phyloP scores from a whole-genome alignment of 2,797 vertebrate species.

The Muscicapa striata region DNA sequence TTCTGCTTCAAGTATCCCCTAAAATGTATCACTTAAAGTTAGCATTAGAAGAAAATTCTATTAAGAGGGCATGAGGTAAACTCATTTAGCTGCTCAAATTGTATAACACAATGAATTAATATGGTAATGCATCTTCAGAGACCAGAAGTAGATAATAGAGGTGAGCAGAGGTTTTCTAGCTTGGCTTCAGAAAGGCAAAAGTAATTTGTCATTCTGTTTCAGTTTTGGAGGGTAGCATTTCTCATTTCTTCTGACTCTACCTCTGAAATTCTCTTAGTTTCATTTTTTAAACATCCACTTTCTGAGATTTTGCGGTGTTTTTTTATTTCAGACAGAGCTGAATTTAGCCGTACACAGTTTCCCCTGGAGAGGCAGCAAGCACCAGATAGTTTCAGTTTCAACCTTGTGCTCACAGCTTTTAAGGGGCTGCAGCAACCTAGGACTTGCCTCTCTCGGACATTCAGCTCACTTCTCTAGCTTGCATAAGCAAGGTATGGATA shows the following conservation, averaged over 20 bases:
- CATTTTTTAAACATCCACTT: not conserved
- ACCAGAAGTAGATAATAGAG: conserved; percentile 79
- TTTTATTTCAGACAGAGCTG: not conserved
- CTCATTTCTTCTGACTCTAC: conserved; percentile 68
- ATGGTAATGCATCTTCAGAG: conserved; percentile 81
- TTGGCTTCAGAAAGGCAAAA: conserved; percentile 75
- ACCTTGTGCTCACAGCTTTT: not conserved
- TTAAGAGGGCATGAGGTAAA: conserved; percentile 79
- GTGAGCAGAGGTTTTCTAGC: conserved; percentile 76
- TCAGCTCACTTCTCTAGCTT: not conserved
- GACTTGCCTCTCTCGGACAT: not conserved
- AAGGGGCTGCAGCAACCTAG: not conserved
- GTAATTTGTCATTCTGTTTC: conserved; percentile 80
- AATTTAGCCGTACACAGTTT: not conserved
- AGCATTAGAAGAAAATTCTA: conserved; percentile 78
- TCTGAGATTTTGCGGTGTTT: not conserved
- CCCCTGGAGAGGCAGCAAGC: not conserved
- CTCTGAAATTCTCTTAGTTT: conserved; percentile 42
- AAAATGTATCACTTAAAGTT: conserved; percentile 74
- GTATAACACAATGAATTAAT: conserved; percentile 80
- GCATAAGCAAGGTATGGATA: not conserved
- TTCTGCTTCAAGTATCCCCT: conserved; percentile 67
- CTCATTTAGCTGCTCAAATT: conserved; percentile 79
- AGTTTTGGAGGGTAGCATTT: conserved; percentile 69
- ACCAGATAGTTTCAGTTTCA: not conserved